phyloP scores from a whole-genome alignment of 2,888 invertebrate genomes.

The Toxonevra muliebris region DNA sequence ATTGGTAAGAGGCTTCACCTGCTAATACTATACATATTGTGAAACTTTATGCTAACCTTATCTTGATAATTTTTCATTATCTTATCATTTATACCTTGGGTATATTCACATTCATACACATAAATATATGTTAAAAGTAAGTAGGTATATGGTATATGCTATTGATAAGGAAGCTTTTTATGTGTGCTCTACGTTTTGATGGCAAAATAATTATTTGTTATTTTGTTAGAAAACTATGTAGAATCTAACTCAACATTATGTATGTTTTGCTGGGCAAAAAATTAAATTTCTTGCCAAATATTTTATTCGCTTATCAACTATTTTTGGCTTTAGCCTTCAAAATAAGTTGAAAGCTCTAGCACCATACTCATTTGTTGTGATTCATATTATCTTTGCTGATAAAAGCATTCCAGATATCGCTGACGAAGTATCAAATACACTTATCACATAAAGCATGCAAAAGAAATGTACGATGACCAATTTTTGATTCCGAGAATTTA shows the following conservation, averaged over 20 bases:
- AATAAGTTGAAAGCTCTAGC: background rate
- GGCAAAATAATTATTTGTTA: too few species aligned
- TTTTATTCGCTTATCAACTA: constrained; percentile 4
- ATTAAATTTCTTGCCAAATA: constrained; percentile 2
- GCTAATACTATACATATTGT: constrained; percentile 44
- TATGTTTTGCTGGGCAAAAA: background rate
- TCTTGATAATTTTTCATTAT: constrained; percentile 28
- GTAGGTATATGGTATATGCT: too few species aligned
- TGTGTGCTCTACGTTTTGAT: too few species aligned
- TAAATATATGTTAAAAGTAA: too few species aligned
- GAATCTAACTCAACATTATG: too few species aligned
- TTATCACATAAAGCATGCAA: background rate
- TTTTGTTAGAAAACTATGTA: too few species aligned
- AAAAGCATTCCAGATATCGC: constrained; percentile 39
- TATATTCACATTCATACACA: too few species aligned
- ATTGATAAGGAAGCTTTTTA: too few species aligned
- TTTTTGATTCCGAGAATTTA: constrained; percentile 19
- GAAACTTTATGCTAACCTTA: constrained; percentile 44
- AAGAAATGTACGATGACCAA: constrained; percentile 15
- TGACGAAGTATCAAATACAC: background rate
- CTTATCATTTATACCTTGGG: constrained; percentile 28
- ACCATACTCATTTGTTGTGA: constrained; percentile 36
- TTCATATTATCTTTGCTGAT: constrained; percentile 48
- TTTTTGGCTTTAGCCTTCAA: background rate
- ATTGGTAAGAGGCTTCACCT: constrained; percentile 30